These are phyloP conservation scores for Drosophila equinoxialis DNA, from an alignment of 1,140 invertebrate genomes.

Conservation along the genomic window DNA sequence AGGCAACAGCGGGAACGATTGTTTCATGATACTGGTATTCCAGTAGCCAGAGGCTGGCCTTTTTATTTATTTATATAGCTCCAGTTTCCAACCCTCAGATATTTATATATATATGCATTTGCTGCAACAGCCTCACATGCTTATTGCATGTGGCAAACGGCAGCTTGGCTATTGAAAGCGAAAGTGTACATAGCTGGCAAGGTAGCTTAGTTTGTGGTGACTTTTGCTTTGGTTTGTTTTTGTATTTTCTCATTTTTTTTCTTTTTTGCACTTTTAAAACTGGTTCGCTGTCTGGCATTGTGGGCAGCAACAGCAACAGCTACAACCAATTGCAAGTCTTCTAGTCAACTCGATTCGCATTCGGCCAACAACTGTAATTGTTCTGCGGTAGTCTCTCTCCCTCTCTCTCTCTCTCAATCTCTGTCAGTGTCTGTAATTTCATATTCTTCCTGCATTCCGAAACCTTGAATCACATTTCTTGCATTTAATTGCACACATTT, in stretches of 20 bases:
- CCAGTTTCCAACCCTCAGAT: neutral
- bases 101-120: neutral
- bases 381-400: conserved; percentile 47
- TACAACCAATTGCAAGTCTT: conserved; percentile 49
- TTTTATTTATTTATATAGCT: conserved; percentile 36
- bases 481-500: conserved; percentile 76
- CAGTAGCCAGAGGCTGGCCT: conserved; percentile 37
- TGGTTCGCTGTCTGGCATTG: conserved; percentile 73
- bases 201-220: conserved; percentile 70
- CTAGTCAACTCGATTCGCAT: conserved; percentile 39
- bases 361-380: conserved; percentile 63
- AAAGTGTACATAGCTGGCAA: conserved; percentile 77
- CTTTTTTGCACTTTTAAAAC: conserved; percentile 71
- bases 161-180: conserved; percentile 67
- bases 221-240: conserved; percentile 45
- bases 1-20: conserved; percentile 17
- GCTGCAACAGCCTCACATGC: conserved; percentile 1
- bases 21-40: conserved; percentile 8
- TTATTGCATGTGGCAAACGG: conserved; percentile 19
- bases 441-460: conserved; percentile 83
- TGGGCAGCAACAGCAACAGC: conserved; percentile 41
- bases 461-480: conserved; percentile 83
- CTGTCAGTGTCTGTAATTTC: conserved; percentile 64
- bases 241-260: neutral
- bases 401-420: no score